Evolutionary conservation across 2,888 invertebrate species (phyloP), one percentile per base, ranked within the genome.

Genomic region (Phanerotoma sp.): DNA sequence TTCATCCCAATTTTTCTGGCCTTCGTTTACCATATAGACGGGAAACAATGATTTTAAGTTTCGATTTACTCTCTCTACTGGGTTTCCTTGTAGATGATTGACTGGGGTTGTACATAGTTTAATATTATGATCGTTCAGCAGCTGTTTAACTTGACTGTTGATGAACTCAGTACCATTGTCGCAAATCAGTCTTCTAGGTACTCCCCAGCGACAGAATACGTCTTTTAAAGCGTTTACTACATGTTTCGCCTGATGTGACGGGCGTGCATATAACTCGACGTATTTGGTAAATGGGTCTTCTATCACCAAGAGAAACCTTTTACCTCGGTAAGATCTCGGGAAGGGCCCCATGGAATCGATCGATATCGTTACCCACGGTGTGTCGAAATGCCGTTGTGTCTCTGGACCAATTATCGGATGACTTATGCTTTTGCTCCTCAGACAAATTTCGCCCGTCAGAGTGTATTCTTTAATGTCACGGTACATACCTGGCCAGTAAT

Each of bases 1-100:
- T 20, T 46, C 46, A 11, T 46, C 46, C 46, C 46, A 46, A 5
- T 11, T 33, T 7, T 9, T 28, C n/a, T 46, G 46, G 9, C 30
- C 33, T 3, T 46, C 30, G n/a, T n/a, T n/a, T 7, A 30, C 21
- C 3, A 46, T 15, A n/a, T 33, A 46, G n/a, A 32, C 28, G 10
- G 25, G 32, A 18, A 46, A 30, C 46, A 46, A 30, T 6, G 33
- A 32, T 28, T 46, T 46, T 10, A 46, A n/a, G 3, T 15, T 46
- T 7, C 46, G 10, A 46, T 46, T 46, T 3, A 46, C 30, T 11
- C 46, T 30, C 33, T 46, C 46, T 4, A 46, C 46, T 3, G 20
- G 46, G 5, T 32, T 46, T 11, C 16, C 46, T 30, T 46, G 46
- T 9, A 32, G 46, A 11, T 46, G 33, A 6, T 13, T 9, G 35